Conservation (phyloP, 2,888 invertebrate species). For the Cordilura impudica region DNA sequence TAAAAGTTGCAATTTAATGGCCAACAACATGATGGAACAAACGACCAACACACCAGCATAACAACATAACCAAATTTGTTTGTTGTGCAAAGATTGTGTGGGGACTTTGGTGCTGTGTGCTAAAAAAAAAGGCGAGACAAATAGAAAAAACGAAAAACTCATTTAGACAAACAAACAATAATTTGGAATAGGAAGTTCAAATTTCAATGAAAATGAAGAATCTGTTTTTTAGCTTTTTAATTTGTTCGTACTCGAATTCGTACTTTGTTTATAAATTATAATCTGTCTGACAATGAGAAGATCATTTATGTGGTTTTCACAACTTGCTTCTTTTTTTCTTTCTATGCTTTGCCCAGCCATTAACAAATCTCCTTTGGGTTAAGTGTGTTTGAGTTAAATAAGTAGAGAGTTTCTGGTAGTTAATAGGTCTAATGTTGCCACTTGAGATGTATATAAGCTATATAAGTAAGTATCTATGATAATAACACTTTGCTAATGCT, state of each 20-base stretch:
- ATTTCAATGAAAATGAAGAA: conserved; percentile 57
- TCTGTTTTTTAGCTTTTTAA: background rate
- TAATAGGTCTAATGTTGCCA: conserved; percentile 39
- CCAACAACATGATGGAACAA: conserved; percentile 52
- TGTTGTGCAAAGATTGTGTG: conserved; percentile 35
- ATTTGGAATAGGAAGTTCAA: conserved; percentile 48
- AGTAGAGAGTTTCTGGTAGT: conserved; percentile 28
- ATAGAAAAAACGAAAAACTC: background rate
- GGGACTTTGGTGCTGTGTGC: conserved; percentile 19
- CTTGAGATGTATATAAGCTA: no score
- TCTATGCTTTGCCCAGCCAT: conserved; percentile 41
- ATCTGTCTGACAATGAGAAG: background rate
- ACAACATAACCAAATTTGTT: background rate
- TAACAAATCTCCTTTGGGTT: conserved; percentile 37
- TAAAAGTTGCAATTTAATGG: conserved; percentile 71
- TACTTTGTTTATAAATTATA: conserved; percentile 53
- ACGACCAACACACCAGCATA: background rate
- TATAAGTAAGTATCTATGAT: conserved; percentile 36
- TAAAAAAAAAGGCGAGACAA: background rate
- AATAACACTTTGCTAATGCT: conserved; percentile 56
- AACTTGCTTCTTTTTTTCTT: conserved; percentile 22
- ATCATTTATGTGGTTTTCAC: conserved; percentile 30
- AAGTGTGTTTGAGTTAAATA: background rate
- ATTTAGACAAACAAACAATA: conserved; percentile 16
- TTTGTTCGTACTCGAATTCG: background rate